phyloP scores from a whole-genome alignment of 2,113 vertebrate genomes.

The Alouatta palliata region DNA sequence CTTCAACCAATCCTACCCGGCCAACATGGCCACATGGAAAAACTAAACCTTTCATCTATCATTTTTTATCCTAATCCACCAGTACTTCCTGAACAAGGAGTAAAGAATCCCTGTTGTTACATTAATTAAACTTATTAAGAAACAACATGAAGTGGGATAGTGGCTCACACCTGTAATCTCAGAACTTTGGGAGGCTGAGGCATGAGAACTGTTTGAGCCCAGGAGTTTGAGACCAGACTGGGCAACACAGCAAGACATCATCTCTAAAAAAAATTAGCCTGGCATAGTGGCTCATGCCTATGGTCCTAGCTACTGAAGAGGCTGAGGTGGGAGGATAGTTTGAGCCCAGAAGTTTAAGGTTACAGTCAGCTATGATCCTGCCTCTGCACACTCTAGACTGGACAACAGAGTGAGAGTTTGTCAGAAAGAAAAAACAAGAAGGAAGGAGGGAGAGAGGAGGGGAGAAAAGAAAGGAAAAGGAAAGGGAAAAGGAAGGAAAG shows the following conservation, averaged over 20 bases:
- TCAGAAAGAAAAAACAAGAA: no score
- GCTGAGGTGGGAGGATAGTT: background rate
- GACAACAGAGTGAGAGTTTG: background rate
- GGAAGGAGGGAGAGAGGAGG: no score
- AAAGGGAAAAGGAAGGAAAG: no score
- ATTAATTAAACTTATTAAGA: conserved; percentile 35
- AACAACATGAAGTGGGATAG: background rate
- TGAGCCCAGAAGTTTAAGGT: background rate
- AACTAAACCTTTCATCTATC: conserved; percentile 9
- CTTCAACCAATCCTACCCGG: conserved; percentile 9
- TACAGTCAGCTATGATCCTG: background rate
- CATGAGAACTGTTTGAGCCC: background rate
- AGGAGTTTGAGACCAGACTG: background rate
- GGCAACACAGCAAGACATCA: background rate
- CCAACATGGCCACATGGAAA: background rate
- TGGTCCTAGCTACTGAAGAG: background rate
- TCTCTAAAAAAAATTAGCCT: background rate
- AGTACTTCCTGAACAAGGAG: conserved; percentile 3
- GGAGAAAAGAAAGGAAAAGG: no score
- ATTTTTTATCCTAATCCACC: background rate
- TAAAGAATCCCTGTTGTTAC: background rate
- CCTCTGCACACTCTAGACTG: background rate
- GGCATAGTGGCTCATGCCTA: background rate
- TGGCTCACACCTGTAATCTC: background rate
- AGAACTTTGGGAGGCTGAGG: background rate